A percentile compares a stretch with the other conserved stretches of the same genome.
These are phyloP conservation scores for Mycteria americana DNA, from an alignment of 2,797 vertebrate species.

Conservation along the genomic window DNA sequence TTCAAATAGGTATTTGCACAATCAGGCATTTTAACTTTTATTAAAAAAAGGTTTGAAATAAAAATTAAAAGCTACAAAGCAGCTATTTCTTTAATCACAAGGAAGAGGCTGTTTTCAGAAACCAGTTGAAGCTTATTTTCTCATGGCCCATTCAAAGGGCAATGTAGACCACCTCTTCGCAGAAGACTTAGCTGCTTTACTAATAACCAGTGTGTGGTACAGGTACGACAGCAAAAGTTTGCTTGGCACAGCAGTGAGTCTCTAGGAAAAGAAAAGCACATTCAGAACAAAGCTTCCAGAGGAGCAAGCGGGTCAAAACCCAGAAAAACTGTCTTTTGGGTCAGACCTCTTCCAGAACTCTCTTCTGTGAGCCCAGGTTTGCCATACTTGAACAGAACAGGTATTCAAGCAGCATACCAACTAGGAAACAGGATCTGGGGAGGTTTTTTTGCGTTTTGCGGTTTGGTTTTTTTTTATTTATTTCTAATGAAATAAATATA, in stretches of 20 bases:
- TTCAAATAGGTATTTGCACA: not conserved
- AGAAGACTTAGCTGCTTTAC: fast-evolving
- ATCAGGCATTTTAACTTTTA: not conserved
- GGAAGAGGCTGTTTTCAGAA: not conserved
- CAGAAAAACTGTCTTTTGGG: not conserved
- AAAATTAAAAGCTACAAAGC: not conserved
- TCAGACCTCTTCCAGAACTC: not conserved
- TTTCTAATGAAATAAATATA: not conserved
- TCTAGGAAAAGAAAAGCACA: not conserved
- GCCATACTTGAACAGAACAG: not conserved
- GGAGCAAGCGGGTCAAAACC: not conserved
- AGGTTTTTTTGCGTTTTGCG: fast-evolving
- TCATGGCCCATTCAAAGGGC: not conserved
- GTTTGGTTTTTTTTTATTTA: not conserved
- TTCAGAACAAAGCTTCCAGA: not conserved
- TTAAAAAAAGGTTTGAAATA: not conserved
- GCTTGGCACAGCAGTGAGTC: not conserved
- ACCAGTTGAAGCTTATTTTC: not conserved
- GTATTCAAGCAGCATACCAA: not conserved
- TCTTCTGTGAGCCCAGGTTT: not conserved
- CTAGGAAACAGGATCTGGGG: not conserved
- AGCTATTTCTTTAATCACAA: not conserved
- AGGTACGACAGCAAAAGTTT: fast-evolving
- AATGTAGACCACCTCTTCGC: not conserved
- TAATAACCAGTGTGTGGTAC: fast-evolving